Conservation (phyloP, 37 sponge, comb jelly and placozoan species). For the Eunapius fragilis region DNA sequence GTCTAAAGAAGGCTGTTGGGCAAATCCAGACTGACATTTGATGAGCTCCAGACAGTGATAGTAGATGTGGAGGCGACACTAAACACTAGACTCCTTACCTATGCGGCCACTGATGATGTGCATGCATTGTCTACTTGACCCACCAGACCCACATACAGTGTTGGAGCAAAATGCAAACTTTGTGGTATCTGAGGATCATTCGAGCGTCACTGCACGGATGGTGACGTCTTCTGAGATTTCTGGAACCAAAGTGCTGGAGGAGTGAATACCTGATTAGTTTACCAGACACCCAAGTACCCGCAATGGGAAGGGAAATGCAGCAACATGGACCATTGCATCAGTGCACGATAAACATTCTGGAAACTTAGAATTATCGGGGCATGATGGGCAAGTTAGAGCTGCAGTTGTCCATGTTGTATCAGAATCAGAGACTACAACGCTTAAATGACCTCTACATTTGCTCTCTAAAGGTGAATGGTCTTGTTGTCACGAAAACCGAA, state of each 20-base stretch:
- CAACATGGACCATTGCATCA: conserved; percentile 7
- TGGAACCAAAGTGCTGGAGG: conserved; percentile 26
- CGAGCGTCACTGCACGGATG: not conserved
- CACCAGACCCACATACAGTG: not conserved
- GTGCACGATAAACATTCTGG: conserved; percentile 20
- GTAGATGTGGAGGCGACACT: conserved; percentile 28
- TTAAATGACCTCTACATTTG: conserved; percentile 31
- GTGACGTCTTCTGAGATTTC: not conserved
- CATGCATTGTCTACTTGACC: not conserved
- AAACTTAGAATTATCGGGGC: not conserved
- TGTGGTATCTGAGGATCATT: not conserved
- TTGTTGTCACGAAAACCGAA: no score
- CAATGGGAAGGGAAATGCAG: not conserved
- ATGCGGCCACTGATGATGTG: not conserved
- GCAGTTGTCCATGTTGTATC: conserved; percentile 8
- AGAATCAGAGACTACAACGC: not conserved
- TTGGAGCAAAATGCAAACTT: not conserved
- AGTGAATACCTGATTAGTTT: conserved; percentile 14
- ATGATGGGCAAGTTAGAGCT: conserved; percentile 12
- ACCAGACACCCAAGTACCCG: not conserved
- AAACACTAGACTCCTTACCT: conserved; percentile 24
- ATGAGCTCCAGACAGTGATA: conserved; percentile 19
- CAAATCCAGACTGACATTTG: not conserved
- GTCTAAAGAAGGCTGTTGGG: conserved; percentile 27
- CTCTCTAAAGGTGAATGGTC: conserved; percentile 46